These are phyloP conservation scores for Nymphalis io DNA, from an alignment of 1,140 invertebrate genomes.

Conservation along the genomic window DNA sequence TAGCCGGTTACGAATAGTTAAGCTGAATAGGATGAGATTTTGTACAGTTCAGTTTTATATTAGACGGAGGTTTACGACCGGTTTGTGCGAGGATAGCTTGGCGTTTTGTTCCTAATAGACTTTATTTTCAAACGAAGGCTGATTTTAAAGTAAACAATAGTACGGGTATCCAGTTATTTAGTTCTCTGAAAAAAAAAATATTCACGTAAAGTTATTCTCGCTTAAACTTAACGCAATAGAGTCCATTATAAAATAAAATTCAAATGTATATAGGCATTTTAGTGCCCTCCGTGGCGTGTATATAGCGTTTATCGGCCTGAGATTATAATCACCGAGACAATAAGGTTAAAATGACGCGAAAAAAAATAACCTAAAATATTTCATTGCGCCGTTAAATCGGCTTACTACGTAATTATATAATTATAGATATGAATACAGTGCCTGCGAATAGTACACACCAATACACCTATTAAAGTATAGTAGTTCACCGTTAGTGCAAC, in stretches of 20 bases:
- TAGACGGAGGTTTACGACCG: slow-evolving; percentile 8
- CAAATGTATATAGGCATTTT: slow-evolving; percentile 49
- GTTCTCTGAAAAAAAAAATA: slow-evolving; percentile 30
- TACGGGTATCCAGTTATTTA: slow-evolving; percentile 62
- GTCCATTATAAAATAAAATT: slow-evolving; percentile 15
- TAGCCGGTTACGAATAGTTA: slow-evolving; percentile 26
- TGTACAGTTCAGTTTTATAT: slow-evolving; percentile 27
- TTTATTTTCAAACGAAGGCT: slow-evolving; percentile 70
- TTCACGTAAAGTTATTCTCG: slow-evolving; percentile 62
- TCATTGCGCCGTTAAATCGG: slow-evolving; percentile 24
- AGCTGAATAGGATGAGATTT: slow-evolving; percentile 35
- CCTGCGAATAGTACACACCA: slow-evolving; percentile 44
- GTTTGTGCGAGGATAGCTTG: slow-evolving; percentile 59
- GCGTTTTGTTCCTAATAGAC: slow-evolving; percentile 71
- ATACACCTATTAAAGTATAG: slow-evolving; percentile 25
- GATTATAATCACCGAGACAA: slow-evolving; percentile 57
- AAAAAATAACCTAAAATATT: slow-evolving; percentile 18
- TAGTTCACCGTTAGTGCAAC: slow-evolving; percentile 64
- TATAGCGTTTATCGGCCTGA: slow-evolving; percentile 55
- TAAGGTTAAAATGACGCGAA: slow-evolving; percentile 53
- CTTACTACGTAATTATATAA: slow-evolving; percentile 15
- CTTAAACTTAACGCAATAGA: slow-evolving; percentile 33
- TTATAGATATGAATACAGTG: slow-evolving; percentile 47
- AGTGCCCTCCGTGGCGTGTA: slow-evolving; percentile 42
- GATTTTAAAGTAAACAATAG: slow-evolving; percentile 61